Percentiles rank a stretch among this genome's conserved stretches.
Conservation (phyloP, 2,113 vertebrate genomes). For the Triplophysa dalaica region DNA sequence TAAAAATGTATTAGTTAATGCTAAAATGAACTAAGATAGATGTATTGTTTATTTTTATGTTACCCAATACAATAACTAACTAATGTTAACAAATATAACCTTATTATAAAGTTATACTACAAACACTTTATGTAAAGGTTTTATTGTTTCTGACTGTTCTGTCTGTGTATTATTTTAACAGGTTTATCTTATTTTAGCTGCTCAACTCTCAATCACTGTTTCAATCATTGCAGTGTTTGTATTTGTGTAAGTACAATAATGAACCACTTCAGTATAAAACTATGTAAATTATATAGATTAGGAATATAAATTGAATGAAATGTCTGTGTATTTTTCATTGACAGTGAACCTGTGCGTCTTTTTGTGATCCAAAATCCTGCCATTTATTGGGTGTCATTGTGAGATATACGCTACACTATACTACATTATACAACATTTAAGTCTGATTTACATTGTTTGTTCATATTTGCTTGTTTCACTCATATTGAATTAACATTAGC, state of each 20-base stretch:
- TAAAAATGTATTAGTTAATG: no score
- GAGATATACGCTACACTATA: slow-evolving; percentile 63
- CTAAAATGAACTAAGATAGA: no score
- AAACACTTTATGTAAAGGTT: neutral
- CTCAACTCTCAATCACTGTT: slow-evolving; percentile 84
- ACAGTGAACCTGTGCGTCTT: slow-evolving; percentile 71
- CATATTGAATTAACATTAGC: neutral
- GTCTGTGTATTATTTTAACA: slow-evolving; percentile 62
- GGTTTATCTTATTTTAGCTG: slow-evolving; percentile 89
- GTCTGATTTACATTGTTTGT: no score
- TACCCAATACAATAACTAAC: neutral
- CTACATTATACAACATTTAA: neutral
- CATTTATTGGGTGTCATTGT: slow-evolving; percentile 87
- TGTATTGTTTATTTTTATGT: no score
- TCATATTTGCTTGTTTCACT: neutral
- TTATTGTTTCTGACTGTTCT: neutral
- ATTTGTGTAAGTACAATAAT: slow-evolving; percentile 72
- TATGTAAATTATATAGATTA: neutral
- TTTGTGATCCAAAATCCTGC: slow-evolving; percentile 76
- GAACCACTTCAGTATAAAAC: neutral
- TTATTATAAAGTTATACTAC: no score
- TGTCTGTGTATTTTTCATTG: slow-evolving; percentile 37
- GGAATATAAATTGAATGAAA: neutral
- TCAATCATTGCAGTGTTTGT: slow-evolving; percentile 86
- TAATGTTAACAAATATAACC: neutral